Evolutionary conservation across 2,888 invertebrate genomes (phyloP).

Genomic region (Drosophila meridionalis): DNA sequence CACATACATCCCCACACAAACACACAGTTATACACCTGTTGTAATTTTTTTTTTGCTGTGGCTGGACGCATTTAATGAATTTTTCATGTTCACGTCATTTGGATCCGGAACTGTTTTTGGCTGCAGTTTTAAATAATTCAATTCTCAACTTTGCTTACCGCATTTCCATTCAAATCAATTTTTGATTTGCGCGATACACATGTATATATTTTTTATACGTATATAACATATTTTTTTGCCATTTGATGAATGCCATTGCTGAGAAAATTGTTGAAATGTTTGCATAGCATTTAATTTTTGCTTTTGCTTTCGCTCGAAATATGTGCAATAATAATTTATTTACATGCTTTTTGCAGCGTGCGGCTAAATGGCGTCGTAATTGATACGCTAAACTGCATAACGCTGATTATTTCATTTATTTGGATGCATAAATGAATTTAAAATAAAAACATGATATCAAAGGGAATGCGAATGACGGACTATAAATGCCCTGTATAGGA

Average conservation of each 20-base stretch:
- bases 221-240: neutral
- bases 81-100: conserved; percentile 65
- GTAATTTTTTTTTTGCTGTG: conserved; percentile 39
- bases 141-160: conserved; percentile 70
- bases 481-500: neutral
- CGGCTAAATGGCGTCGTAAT: conserved; percentile 64
- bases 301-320: conserved; percentile 26
- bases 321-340: conserved; percentile 68
- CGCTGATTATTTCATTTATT: conserved; percentile 73
- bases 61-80: conserved; percentile 73
- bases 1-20: neutral
- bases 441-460: neutral
- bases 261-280: conserved; percentile 19
- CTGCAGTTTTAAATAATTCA: conserved; percentile 68
- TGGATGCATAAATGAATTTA: conserved; percentile 58
- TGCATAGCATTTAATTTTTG: conserved; percentile 28
- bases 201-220: neutral
- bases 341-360: conserved; percentile 51
- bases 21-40: neutral
- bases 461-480: neutral
- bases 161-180: conserved; percentile 76
- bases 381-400: conserved; percentile 78
- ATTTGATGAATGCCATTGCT: conserved; percentile 26
- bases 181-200: conserved; percentile 57
- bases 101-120: conserved; percentile 23